Base-by-base conservation (phyloP, 2,888 invertebrate genomes). In the Tenthredo distinguenda region DNA sequence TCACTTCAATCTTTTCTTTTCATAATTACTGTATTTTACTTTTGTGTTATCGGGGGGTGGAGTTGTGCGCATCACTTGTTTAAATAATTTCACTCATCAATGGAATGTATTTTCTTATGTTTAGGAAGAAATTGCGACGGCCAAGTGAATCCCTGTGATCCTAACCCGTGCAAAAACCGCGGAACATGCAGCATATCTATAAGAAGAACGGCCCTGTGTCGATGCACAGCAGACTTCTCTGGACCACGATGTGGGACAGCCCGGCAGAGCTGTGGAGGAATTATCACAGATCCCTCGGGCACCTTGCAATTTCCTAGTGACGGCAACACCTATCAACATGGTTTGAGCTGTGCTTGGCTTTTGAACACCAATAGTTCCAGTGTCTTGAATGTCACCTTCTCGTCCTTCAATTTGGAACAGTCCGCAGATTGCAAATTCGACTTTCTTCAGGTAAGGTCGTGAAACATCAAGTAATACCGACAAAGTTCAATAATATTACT, bases 331-430 rank as follows among this genome's bases (percentile, higher is more conserved):
- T 97, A 96, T 90, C 94, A 94, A 72, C 95, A 96, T 89, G 95
- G 96, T 88, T 92, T 96, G 5, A 96, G 96, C 90, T 99, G 98
- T 92, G 97, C 96, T 10, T 98, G 98, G 98, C 94, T 96, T 0
- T 96, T 98, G 86, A 94, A 95, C 84, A 96, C 97, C 0, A 95
- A 95, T 82, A 94, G 94, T 47, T 94, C 95, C 0, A 95, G 96
- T 94, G 97, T 98, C 10, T 92, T 99, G 37, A 97, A 97, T 91
- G 94, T 98, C 0, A 97, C 97, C 0, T 98, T 99, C 92, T 95
- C 95, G 15, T 94, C 95, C 89, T 98, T 99, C 91, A 95, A 96
- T 90, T 89, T 99, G 88, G 98, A 98, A 92, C 91, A 93, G 1
- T 92, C 94, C 0, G 93, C 94, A 21, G 91, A 93, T 0, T 98